Percentiles rank a stretch among this genome's conserved stretches.
Conservation (phyloP, 2,888 invertebrate species). For the Chloromyia formosa region DNA sequence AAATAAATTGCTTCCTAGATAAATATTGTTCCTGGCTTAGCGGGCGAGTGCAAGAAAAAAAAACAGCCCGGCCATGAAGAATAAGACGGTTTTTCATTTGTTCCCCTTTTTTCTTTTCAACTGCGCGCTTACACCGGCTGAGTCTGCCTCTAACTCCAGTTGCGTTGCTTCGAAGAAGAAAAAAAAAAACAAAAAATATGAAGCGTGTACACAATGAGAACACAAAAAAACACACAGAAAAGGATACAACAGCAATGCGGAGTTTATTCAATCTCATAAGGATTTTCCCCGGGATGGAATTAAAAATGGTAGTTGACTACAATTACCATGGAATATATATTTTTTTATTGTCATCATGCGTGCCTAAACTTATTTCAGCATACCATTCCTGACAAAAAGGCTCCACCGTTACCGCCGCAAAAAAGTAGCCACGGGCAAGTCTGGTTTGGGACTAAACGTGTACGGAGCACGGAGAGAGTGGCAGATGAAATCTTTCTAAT, state of each 20-base stretch:
- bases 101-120: neutral
- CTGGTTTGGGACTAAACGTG: neutral
- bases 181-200: neutral
- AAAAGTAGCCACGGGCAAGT: too few relatives aligned
- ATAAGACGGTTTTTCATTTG: slow-evolving; percentile 1
- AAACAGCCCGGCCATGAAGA: too few relatives aligned
- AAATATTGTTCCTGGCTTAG: slow-evolving; percentile 42
- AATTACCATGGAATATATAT: slow-evolving; percentile 24
- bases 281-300: slow-evolving; percentile 26
- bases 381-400: neutral
- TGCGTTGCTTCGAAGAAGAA: too few relatives aligned
- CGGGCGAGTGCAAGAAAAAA: neutral
- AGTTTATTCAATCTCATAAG: slow-evolving; percentile 37
- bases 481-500: slow-evolving; percentile 31
- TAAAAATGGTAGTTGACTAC: slow-evolving; percentile 37
- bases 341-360: slow-evolving; percentile 36
- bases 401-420: too few relatives aligned
- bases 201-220: slow-evolving; percentile 11
- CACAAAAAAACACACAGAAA: neutral
- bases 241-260: slow-evolving; percentile 38
- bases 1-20: slow-evolving; percentile 47
- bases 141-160: neutral
- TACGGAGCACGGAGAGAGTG: slow-evolving; percentile 1
- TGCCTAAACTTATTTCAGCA: slow-evolving; percentile 27
- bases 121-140: neutral